Conservation (phyloP, 2,113 vertebrate genomes). For the Sceloporus tristichus region DNA sequence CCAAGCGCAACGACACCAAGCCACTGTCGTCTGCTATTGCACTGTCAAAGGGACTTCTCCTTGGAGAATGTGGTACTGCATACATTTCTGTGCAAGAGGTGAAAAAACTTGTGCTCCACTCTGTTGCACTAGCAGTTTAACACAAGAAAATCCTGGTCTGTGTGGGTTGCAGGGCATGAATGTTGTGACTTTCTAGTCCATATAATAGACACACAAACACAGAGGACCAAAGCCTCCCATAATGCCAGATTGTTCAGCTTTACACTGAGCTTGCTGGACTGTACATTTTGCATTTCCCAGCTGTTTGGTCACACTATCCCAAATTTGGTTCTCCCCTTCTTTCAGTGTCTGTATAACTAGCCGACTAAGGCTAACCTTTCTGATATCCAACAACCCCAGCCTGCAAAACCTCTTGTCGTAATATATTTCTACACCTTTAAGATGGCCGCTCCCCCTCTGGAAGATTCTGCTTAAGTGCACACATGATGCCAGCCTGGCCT, state of each 20-base stretch:
- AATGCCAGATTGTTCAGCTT: background rate
- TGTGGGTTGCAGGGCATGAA: background rate
- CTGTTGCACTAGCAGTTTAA: too few relatives aligned
- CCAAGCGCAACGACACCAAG: too few relatives aligned
- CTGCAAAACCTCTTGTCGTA: too few relatives aligned
- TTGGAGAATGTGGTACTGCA: too few relatives aligned
- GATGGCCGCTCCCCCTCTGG: background rate
- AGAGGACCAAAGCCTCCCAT: background rate
- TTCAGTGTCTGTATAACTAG: background rate
- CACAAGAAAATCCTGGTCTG: background rate
- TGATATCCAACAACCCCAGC: background rate
- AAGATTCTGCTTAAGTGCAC: background rate
- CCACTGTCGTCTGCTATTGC: too few relatives aligned
- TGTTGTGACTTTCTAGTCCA: background rate
- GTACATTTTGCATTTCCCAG: background rate
- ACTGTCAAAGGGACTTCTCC: too few relatives aligned
- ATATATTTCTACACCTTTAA: background rate
- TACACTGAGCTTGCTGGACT: background rate
- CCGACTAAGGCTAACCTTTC: background rate
- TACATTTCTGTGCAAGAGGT: too few relatives aligned
- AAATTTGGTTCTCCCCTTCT: background rate
- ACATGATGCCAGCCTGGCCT: background rate
- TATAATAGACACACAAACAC: background rate
- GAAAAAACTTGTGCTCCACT: too few relatives aligned
- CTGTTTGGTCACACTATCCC: background rate